Base-by-base conservation (phyloP, 2,888 invertebrate genomes). In the Alviniconcha strummeri region DNA sequence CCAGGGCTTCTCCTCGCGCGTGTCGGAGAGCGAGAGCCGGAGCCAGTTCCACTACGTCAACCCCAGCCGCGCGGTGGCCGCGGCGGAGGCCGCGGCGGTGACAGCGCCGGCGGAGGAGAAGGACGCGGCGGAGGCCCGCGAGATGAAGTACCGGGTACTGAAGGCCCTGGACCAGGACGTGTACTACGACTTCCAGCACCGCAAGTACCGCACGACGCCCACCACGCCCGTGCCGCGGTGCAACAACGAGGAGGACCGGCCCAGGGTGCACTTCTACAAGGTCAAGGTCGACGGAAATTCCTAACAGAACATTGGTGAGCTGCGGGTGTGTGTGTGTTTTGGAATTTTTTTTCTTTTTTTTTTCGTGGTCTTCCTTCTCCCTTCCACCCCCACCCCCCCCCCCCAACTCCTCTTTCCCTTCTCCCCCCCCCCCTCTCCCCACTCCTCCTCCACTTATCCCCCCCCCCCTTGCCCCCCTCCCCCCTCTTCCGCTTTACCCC, bases 151-250 rank as follows among this genome's bases (percentile, higher is more conserved):
- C 77, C 81, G 83, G 19, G 83, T 86, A 13, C 77, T 86, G 55
- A 86, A 84, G 57, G 86, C 86, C 13, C 60, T 86, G 74, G 86
- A 86, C 55, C 84, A 86, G 64, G 86, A 86, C n/a, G 86, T 86
- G 17, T 86, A 86, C 71, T 78, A 81, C 81, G 86, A 86, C 64
- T 86, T 84, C 69, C 85, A 86, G 75, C 86, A 86, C 64, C 81
- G 74, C 71, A 86, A 86, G 57, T 86, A 85, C 81, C 74, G 85
- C n/a, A 83, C 79, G 15, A 71, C 81, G 7, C 69, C 60, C 2
- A 72, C 81, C 67, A 72, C 85, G 19, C 13, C 76, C 52, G 75
- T 55, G 19, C 56, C 82, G 11, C 15, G 71, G 8, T 75, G 82
- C 7, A 81, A 75, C 57, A 79, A 76, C 9, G 82, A 69, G 17